phyloP scores from a whole-genome alignment of 2,113 vertebrate species.

The Heliornis fulica region DNA sequence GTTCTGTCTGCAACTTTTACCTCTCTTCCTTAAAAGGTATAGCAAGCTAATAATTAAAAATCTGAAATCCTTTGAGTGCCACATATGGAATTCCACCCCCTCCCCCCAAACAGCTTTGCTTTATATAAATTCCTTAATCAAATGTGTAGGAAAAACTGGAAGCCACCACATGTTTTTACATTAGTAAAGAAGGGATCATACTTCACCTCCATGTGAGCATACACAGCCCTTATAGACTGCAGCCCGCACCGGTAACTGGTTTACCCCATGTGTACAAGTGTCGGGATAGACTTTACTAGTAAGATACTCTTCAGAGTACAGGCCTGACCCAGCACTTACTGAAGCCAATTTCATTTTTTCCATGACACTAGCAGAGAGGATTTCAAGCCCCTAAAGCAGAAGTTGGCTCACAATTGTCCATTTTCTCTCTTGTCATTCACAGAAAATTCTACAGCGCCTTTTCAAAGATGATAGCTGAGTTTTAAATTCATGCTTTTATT shows the following conservation, averaged over 20 bases:
- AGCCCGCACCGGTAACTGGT: background rate
- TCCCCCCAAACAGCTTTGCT: background rate
- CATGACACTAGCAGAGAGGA: background rate
- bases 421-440: background rate
- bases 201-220: background rate
- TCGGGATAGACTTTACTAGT: background rate
- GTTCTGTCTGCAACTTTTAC: background rate
- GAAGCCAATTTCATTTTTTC: background rate
- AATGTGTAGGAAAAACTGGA: background rate
- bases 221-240: background rate
- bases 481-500: constrained; percentile 15
- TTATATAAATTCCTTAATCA: background rate
- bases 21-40: background rate
- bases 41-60: background rate
- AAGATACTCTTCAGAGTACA: background rate
- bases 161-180: background rate
- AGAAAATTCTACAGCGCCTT: background rate
- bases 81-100: too few species aligned
- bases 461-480: background rate
- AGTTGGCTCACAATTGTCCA: background rate
- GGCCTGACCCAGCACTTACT: background rate
- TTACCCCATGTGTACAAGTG: background rate
- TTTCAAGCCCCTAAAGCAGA: background rate
- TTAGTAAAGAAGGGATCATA: background rate
- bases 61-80: background rate